These are phyloP conservation scores for Harpalus rubripes DNA, from an alignment of 2,888 invertebrate species.

Conservation along the genomic window DNA sequence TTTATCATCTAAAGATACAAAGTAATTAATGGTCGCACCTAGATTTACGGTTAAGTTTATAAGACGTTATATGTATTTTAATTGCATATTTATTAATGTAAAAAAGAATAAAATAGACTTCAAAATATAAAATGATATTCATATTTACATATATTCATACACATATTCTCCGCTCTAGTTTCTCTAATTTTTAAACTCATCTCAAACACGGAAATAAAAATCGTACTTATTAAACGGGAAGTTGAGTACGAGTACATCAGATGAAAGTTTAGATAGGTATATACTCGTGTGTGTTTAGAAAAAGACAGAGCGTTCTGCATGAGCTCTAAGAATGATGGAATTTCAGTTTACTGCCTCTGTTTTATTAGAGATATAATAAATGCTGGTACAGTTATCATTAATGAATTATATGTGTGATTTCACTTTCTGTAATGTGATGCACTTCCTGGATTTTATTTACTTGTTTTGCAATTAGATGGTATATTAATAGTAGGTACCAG, in stretches of 20 bases:
- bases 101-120: background rate
- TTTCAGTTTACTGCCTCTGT: slow-evolving; percentile 1
- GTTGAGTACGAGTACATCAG: slow-evolving; percentile 8
- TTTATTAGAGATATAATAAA: slow-evolving; percentile 24
- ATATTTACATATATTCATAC: background rate
- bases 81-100: background rate
- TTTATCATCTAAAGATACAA: too few species aligned
- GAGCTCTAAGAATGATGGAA: slow-evolving; percentile 1
- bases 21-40: too few species aligned
- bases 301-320: background rate
- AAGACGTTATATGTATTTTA: background rate
- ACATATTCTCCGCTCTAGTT: background rate
- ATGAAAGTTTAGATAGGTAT: slow-evolving; percentile 25
- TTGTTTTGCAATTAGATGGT: slow-evolving; percentile 13
- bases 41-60: too few species aligned
- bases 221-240: slow-evolving; percentile 20
- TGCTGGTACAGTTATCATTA: slow-evolving; percentile 19
- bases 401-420: slow-evolving; percentile 33
- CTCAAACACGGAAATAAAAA: slow-evolving; percentile 19
- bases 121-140: background rate
- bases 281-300: background rate
- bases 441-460: slow-evolving; percentile 1
- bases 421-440: slow-evolving; percentile 26
- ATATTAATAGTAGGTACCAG: background rate
- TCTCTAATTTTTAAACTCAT: slow-evolving; percentile 1